These are phyloP conservation scores for Apotomis turbidana DNA, from an alignment of 2,888 invertebrate genomes.

Conservation along the genomic window DNA sequence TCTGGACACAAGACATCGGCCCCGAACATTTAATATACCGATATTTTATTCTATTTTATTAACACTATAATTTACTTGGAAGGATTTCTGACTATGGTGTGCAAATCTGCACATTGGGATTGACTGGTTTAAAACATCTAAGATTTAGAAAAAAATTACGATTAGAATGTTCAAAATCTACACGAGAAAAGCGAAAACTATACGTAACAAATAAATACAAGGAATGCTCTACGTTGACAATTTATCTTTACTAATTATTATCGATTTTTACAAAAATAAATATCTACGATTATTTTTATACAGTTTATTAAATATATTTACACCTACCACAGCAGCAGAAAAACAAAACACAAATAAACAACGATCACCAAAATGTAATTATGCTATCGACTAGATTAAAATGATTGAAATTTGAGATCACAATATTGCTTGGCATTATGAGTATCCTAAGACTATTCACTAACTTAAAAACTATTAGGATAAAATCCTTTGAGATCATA, in stretches of 20 bases:
- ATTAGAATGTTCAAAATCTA: constrained; percentile 37
- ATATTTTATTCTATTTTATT: constrained; percentile 17
- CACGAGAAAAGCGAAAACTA: constrained; percentile 37
- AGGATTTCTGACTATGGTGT: constrained; percentile 3
- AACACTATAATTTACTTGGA: constrained; percentile 14
- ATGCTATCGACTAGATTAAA: constrained; percentile 26
- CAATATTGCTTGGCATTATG: constrained; percentile 82
- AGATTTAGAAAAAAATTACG: constrained; percentile 26
- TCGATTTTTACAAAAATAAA: constrained; percentile 36
- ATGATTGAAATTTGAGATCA: constrained; percentile 64
- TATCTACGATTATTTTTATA: constrained; percentile 30
- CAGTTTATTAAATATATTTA: constrained; percentile 36
- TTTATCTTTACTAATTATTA: constrained; percentile 22
- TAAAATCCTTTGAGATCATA: constrained; percentile 54
- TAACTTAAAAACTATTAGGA: constrained; percentile 43
- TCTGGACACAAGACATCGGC: constrained; percentile 27
- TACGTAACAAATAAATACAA: constrained; percentile 5
- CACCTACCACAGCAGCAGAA: constrained; percentile 41
- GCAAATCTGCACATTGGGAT: background rate
- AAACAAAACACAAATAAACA: constrained; percentile 36
- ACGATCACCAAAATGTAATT: constrained; percentile 35
- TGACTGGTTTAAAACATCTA: background rate
- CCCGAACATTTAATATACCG: constrained; percentile 19
- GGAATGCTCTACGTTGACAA: constrained; percentile 28
- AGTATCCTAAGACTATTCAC: constrained; percentile 51